A percentile compares a stretch with the other conserved stretches of the same genome.
Conservation (phyloP, 2,797 vertebrate genomes). For the Eupleurogrammus muticus region DNA sequence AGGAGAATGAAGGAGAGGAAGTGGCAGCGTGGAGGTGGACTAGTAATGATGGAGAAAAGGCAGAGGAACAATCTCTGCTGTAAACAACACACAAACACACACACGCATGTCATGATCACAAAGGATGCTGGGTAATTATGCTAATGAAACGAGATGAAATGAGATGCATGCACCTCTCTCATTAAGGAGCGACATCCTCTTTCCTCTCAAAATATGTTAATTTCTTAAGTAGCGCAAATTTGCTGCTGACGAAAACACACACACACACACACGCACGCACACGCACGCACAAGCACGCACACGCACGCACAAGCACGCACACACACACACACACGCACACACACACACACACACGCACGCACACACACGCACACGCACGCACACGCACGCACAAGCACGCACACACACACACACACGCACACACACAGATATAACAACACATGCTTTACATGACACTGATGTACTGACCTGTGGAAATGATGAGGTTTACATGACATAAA, state of each 20-base stretch:
- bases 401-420: background rate
- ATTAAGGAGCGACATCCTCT: slow-evolving; percentile 74
- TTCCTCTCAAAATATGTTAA: slow-evolving; percentile 77
- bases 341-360: slow-evolving; percentile 4
- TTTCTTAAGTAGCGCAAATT: slow-evolving; percentile 58
- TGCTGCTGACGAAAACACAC: slow-evolving; percentile 2
- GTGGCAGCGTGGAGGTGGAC: slow-evolving; percentile 32
- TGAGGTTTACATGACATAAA: slow-evolving; percentile 35
- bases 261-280: slow-evolving; percentile 15
- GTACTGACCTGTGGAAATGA: slow-evolving; percentile 19
- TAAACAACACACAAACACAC: slow-evolving; percentile 45
- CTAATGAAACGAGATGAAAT: slow-evolving; percentile 79
- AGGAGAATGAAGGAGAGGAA: slow-evolving; percentile 19
- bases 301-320: slow-evolving; percentile 4
- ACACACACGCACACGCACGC: background rate
- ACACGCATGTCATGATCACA: slow-evolving; percentile 73
- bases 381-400: slow-evolving; percentile 7
- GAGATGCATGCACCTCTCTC: slow-evolving; percentile 78
- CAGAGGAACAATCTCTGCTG: slow-evolving; percentile 39
- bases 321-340: background rate
- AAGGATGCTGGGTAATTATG: slow-evolving; percentile 82
- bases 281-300: slow-evolving; percentile 22
- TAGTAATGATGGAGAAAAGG: slow-evolving; percentile 53
- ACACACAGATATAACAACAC: slow-evolving; percentile 11
- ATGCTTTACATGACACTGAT: slow-evolving; percentile 37